Conservation (phyloP, 2,888 invertebrate species). For the Pseudoips prasinana region DNA sequence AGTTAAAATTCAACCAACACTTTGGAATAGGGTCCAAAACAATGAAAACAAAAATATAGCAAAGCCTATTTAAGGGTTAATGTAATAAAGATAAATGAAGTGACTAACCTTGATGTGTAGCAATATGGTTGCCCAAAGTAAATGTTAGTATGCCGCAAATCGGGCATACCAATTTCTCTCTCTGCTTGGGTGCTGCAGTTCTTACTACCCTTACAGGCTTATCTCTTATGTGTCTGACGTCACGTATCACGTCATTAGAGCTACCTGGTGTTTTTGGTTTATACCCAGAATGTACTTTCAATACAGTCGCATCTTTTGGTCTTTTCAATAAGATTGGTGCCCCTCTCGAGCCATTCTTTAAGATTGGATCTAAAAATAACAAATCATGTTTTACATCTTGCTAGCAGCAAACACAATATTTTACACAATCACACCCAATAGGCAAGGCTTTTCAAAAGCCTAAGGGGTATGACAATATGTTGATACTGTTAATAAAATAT, state of each 20-base stretch:
- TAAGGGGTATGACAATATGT: too few species aligned
- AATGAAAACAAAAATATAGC: too few species aligned
- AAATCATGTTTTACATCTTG: background rate
- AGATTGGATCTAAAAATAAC: slow-evolving; percentile 60
- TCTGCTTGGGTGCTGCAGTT: slow-evolving; percentile 49
- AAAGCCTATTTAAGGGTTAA: too few species aligned
- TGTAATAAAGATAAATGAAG: too few species aligned
- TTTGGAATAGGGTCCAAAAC: too few species aligned
- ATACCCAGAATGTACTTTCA: slow-evolving; percentile 60
- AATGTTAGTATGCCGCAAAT: slow-evolving; percentile 76
- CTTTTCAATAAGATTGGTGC: slow-evolving; percentile 68
- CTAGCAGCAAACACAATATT: too few species aligned
- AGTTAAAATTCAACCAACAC: too few species aligned
- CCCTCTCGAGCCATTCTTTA: slow-evolving; percentile 70
- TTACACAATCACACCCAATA: too few species aligned
- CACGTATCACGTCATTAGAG: slow-evolving; percentile 30
- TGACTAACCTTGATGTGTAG: slow-evolving; percentile 72
- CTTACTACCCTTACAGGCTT: slow-evolving; percentile 55
- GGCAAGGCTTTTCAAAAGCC: too few species aligned
- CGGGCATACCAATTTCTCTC: slow-evolving; percentile 75
- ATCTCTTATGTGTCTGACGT: slow-evolving; percentile 28
- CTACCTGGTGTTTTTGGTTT: slow-evolving; percentile 38
- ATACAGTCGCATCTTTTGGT: slow-evolving; percentile 70
- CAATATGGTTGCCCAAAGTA: slow-evolving; percentile 71
- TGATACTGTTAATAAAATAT: too few species aligned